Evolutionary conservation across 92 coral and sea anemone genomes (phyloP).

Genomic region (Montipora capitata): DNA sequence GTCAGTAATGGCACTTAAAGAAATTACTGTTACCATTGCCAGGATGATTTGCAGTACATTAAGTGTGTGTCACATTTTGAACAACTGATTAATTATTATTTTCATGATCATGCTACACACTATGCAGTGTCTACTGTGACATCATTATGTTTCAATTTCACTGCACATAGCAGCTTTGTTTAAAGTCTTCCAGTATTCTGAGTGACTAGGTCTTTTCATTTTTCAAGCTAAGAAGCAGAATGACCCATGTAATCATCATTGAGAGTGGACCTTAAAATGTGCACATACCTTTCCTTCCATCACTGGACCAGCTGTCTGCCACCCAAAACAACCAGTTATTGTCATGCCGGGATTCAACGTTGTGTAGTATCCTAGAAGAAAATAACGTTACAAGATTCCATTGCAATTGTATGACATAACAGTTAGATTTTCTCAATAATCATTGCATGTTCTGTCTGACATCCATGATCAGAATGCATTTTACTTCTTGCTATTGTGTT

Average conservation of each 20-base stretch:
- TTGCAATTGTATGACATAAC: background rate
- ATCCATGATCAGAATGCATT: background rate
- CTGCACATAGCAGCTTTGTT: background rate
- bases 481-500: background rate
- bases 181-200: background rate
- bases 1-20: too few relatives aligned
- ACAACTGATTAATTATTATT: too few relatives aligned
- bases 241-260: background rate
- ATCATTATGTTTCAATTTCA: too few relatives aligned
- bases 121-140: too few relatives aligned
- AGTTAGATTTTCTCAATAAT: background rate
- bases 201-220: background rate
- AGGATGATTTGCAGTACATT: too few relatives aligned
- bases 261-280: background rate
- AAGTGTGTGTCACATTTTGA: too few relatives aligned
- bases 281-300: background rate
- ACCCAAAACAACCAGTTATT: background rate
- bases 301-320: background rate
- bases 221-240: background rate
- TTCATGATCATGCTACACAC: too few relatives aligned
- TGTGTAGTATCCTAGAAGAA: background rate
- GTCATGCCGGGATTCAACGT: background rate
- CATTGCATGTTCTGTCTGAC: too few relatives aligned
- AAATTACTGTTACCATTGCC: background rate
- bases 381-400: background rate